Conservation (phyloP, 2,888 invertebrate genomes). For the Eristalis arbustorum region DNA sequence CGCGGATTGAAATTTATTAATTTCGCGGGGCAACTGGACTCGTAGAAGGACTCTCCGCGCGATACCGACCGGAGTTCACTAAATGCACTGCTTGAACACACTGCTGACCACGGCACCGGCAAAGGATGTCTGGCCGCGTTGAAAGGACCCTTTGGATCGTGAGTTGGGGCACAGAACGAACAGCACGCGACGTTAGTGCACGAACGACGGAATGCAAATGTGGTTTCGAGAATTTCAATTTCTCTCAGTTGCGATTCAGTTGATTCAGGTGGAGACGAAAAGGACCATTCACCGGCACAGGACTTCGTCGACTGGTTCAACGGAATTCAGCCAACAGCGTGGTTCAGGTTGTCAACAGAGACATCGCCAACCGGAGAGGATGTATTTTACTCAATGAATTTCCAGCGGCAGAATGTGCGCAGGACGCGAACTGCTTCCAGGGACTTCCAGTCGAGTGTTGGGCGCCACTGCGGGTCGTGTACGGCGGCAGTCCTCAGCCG, state of each 20-base stretch:
- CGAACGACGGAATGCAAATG: constrained; percentile 43
- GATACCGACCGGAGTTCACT: constrained; percentile 11
- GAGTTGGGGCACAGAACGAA: background rate
- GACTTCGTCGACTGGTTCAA: constrained; percentile 65
- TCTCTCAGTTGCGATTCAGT: constrained; percentile 19
- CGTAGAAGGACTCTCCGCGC: background rate
- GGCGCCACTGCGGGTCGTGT: constrained; percentile 25
- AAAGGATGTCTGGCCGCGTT: constrained; percentile 42
- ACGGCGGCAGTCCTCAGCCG: background rate
- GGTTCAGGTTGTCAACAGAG: constrained; percentile 67
- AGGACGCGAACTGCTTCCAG: constrained; percentile 33
- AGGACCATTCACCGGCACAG: constrained; percentile 64
- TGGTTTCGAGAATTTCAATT: constrained; percentile 30
- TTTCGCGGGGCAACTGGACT: constrained; percentile 18
- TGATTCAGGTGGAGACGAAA: constrained; percentile 30
- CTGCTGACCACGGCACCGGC: constrained; percentile 30
- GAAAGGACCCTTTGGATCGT: constrained; percentile 9
- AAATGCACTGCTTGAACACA: constrained; percentile 34
- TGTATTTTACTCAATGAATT: constrained; percentile 68
- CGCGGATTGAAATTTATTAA: constrained; percentile 34
- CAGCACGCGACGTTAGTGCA: background rate
- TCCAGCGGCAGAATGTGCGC: constrained; percentile 55
- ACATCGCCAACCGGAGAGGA: constrained; percentile 17
- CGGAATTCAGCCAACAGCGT: constrained; percentile 48
- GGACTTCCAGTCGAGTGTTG: constrained; percentile 31